Base-by-base conservation (phyloP, 2,888 invertebrate species). In the Cosmopolites sordidus region DNA sequence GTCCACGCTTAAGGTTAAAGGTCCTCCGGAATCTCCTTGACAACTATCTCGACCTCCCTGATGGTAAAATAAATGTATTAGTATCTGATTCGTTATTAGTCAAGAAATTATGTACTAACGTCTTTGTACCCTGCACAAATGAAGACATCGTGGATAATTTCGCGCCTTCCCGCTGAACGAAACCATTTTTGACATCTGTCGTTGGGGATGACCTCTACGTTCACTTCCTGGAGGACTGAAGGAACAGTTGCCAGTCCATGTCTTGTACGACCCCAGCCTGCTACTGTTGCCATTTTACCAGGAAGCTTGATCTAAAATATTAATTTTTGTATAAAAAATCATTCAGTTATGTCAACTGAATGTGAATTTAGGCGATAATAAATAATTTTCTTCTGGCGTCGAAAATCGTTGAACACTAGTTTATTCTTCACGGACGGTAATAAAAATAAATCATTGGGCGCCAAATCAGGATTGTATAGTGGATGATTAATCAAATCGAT, bases 131-230 rank as follows among this genome's bases (percentile, higher is more conserved):
- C 94, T 1, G 94, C 94, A 69, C 94, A 94, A 0, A 94, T 76
- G 70, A 93, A 93, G 1, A 94, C 93, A 64, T 93, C 92, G 64
- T 93, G 92, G 56, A 94, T 94, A n/a, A 87, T 89, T 72, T 95
- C 94, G 46, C 92, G 75, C 29, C 94, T 75, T 0, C 93, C 94
- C 0, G 93, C 93, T 1, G 92, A 89, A 44, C 92, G 77, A 74
- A 93, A 94, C 94, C 94, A 94, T 43, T 89, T 80, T 75, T 94
- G 94, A 66, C 94, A 94, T 54, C 92, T 81, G 65, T 92, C 90
- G 67, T 93, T 92, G 0, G 92, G 87, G 41, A 94, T 87, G 12
- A 94, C 89, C 70, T 89, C 89, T 0, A 89, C 89, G 54, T 89
- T 89, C 1, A 89, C 89, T 71, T 89, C 89, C 78, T 85, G 89